phyloP scores from a whole-genome alignment of 2,113 vertebrate species.

The Sus scrofa region T2T-Sscrofa CM000826.6:153150001-153150500 shows the following conservation, averaged over 20 bases:
- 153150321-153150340: neutral
- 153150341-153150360: slow-evolving; percentile 24
- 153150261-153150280: neutral
- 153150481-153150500: no score
- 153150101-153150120: slow-evolving; percentile 44
- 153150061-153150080: neutral
- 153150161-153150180: neutral
- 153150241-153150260: neutral
- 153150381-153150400: neutral
- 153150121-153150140: neutral
- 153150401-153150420: neutral
- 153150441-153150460: slow-evolving; percentile 37
- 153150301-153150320: neutral
- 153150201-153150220: slow-evolving; percentile 7
- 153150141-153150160: fast-evolving
- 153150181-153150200: slow-evolving; percentile 2
- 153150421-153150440: slow-evolving; percentile 48
- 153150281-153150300: neutral
- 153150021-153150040: slow-evolving; percentile 38
- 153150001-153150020: slow-evolving; percentile 39
- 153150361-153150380: neutral
- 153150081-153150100: neutral
- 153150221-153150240: slow-evolving; percentile 1
- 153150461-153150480: neutral
- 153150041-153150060: slow-evolving; percentile 30